Conservation (phyloP, 1,140 invertebrate species). For the Lepidotrigona ventralis region DNA sequence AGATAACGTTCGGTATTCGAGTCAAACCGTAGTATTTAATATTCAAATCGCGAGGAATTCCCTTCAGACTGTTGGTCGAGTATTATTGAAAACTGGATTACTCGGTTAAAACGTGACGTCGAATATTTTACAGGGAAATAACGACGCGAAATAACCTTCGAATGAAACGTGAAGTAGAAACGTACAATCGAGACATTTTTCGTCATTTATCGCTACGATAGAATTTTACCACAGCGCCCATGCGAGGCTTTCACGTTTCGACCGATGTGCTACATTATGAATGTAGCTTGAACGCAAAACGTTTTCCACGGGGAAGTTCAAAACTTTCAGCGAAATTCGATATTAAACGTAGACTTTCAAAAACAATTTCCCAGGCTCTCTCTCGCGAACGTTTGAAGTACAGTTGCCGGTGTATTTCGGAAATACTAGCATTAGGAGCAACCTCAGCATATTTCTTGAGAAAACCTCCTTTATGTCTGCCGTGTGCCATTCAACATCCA, state of each 20-base stretch:
- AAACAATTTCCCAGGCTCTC: background rate
- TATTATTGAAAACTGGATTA: constrained; percentile 1
- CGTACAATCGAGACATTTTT: no score
- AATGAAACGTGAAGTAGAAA: no score
- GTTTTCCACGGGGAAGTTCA: background rate
- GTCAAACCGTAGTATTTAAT: constrained; percentile 41
- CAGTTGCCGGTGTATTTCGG: background rate
- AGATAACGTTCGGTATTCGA: constrained; percentile 23
- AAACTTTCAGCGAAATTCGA: background rate
- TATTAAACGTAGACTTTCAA: background rate
- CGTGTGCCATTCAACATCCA: background rate
- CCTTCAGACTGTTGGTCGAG: background rate
- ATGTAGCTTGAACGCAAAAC: background rate
- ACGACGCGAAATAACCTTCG: background rate
- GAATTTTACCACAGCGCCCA: no score
- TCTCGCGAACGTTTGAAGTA: background rate
- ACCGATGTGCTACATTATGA: background rate
- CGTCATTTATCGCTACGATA: no score
- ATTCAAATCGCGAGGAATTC: constrained; percentile 15
- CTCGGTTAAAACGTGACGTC: background rate
- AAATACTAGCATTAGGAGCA: constrained; percentile 20
- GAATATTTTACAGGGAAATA: background rate
- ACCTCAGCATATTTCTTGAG: constrained; percentile 16
- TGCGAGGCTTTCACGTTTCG: no score
- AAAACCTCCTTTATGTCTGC: constrained; percentile 14